A percentile compares a stretch with the other conserved stretches of the same genome.
Conservation (phyloP, 2,888 invertebrate species). For the Oscheius sp. region DNA sequence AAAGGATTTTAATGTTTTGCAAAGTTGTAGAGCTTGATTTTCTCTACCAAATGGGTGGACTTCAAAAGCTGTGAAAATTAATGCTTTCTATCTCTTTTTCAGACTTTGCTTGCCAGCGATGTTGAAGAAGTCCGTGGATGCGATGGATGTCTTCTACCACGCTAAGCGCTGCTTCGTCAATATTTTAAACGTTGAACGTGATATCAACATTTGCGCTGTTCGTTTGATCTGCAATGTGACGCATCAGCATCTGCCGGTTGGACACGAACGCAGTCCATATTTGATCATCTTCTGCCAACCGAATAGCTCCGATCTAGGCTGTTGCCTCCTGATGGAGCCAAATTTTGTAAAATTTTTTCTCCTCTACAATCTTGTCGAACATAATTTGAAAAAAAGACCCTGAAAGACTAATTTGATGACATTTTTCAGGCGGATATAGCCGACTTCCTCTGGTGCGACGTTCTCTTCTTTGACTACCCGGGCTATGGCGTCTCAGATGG, state of each 20-base stretch:
- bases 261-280: slow-evolving; percentile 40
- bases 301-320: slow-evolving; percentile 53
- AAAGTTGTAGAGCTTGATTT: too few relatives aligned
- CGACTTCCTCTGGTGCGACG: slow-evolving; percentile 52
- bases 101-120: slow-evolving; percentile 45
- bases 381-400: background rate
- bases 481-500: slow-evolving; percentile 54
- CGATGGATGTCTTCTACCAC: slow-evolving; percentile 49
- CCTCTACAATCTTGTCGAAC: too few relatives aligned
- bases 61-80: too few relatives aligned
- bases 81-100: too few relatives aligned
- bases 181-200: background rate
- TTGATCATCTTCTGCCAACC: slow-evolving; percentile 56
- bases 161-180: slow-evolving; percentile 38
- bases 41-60: too few relatives aligned
- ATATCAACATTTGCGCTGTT: slow-evolving; percentile 39
- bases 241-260: background rate
- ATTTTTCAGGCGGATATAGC: slow-evolving; percentile 49
- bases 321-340: slow-evolving; percentile 55
- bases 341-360: slow-evolving; percentile 39
- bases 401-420: slow-evolving; percentile 4
- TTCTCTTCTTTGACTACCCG: slow-evolving; percentile 53
- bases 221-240: slow-evolving; percentile 22
- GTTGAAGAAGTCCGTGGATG: slow-evolving; percentile 37
- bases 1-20: too few relatives aligned